Base-by-base conservation (phyloP, 2,113 vertebrate species). In the Catharus minimus region DNA sequence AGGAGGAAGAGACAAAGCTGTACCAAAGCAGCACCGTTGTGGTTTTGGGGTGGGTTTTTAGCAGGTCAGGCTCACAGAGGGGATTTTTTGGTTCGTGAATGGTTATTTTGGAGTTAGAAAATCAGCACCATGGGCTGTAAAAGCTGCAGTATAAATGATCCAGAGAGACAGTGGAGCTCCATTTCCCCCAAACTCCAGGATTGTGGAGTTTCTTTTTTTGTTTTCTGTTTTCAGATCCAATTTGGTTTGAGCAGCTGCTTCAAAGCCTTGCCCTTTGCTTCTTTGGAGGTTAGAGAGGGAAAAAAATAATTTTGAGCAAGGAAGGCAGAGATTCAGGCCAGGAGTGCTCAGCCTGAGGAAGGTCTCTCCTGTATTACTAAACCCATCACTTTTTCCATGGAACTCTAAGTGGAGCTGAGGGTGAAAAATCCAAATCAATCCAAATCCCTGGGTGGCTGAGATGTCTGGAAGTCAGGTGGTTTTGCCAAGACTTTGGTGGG, bases 11-110 rank as follows among this genome's bases (percentile, higher is more conserved):
- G 39, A 11, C 18, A 5, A 11, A 55, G 19, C 19, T 3, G 4
- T 7, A 1, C 33, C 21, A 3, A 15, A 46, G 12, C 19, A 3
- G 3, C 5, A 0, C 44, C 0, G 0, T 22, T 10, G 44, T 33
- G 80, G 71, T 58, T 90, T 81, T 6, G 19, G 65, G 30, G 39
- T 58, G 58, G 13, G 4, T 1, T 24, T 68, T 44, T 26, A 26
- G 3, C 23, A 60, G 26, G 27, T 77, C 26, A 24, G 55, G 10
- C 52, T 62, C 18, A 10, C 6, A 1, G 27, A 44, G 18, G 46
- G 47, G 47, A 36, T 49, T 67, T 36, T 39, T 67, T 49, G 41
- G 20, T 50, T 38, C 52, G 52, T 4, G 26, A 43, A 4, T 8
- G 32, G 67, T 58, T 61, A 5, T 39, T 61, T 82, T 46, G 58